These are phyloP conservation scores for Acanthosepion esculentum DNA, from an alignment of 2,888 invertebrate genomes.

Conservation along the genomic window DNA sequence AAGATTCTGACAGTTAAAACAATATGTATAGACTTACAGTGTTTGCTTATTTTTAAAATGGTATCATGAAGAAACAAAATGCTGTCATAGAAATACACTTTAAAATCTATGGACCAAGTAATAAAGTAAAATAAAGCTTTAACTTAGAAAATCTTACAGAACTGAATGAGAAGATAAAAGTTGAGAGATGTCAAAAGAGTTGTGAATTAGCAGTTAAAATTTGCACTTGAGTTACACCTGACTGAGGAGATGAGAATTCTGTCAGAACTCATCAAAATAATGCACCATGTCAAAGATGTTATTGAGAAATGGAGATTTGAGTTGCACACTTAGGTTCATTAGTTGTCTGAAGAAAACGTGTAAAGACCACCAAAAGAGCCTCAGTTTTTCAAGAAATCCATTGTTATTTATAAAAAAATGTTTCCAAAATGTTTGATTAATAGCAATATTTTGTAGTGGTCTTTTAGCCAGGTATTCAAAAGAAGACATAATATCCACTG, in stretches of 20 bases:
- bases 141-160: neutral
- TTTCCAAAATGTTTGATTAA: neutral
- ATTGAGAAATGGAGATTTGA: neutral
- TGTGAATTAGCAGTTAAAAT: neutral
- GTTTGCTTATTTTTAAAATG: neutral
- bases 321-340: neutral
- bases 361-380: neutral
- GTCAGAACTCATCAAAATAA: neutral
- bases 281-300: neutral
- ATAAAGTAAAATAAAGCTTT: neutral
- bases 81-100: neutral
- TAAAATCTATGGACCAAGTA: neutral
- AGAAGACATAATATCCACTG: neutral
- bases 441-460: neutral
- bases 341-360: neutral
- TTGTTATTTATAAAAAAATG: neutral
- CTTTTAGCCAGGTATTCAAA: neutral
- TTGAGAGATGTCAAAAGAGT: neutral
- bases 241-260: neutral
- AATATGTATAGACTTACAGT: neutral
- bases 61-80: neutral
- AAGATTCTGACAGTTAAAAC: neutral
- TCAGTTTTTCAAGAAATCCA: neutral
- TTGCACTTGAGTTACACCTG: neutral
- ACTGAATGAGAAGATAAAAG: neutral